Base-by-base conservation (phyloP, 2,888 invertebrate genomes). In the Marronus borbonicus region DNA sequence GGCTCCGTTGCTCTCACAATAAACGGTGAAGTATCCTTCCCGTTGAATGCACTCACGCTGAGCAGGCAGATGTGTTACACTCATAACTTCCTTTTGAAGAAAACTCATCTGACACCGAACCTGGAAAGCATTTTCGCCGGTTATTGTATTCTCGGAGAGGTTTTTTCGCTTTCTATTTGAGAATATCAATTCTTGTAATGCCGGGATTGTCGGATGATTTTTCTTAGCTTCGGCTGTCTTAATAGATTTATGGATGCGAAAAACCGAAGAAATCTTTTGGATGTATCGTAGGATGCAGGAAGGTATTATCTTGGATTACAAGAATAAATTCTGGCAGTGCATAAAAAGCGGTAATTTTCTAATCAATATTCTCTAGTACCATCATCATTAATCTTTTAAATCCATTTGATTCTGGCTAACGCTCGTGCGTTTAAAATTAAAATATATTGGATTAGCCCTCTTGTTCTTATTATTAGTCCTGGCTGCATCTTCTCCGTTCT, bases 141-240 rank as follows among this genome's bases (percentile, higher is more conserved):
- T 44, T 84, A 83, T 81, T 83, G 83, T 83, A 82, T 28, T 20
- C 60, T 5, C 14, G 24, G 60, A 24, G 60, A 44, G 49, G 24
- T 60, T 74, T 74, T 50, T 50, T 74, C 44, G 89, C 88, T 76
- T 91, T 90, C 81, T 91, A 90, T 79, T 90, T 91, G 36, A 94
- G 86, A 44, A 91, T 88, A 0, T 24, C 28, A 74, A 44, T 74
- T 17, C 60, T 49, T 60, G 24, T 58, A 74, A 14, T 60, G 20
- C 24, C 24, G 2, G 24, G 20, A 50, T 50, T 20, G 12, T 52
- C 20, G 49, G 50, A n/a, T 52, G 12, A 14, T 68, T 52, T 24
- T 60, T 24, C 31, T 60, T 44, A 60, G 39, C 12, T 14, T 72
- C 12, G 44, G 20, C 10, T 74, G 2, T 49, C 17, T 44, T 31